Evolutionary conservation across 2,888 invertebrate species (phyloP), one percentile per base, ranked within the genome.

Genomic region (Theretra japonica): DNA sequence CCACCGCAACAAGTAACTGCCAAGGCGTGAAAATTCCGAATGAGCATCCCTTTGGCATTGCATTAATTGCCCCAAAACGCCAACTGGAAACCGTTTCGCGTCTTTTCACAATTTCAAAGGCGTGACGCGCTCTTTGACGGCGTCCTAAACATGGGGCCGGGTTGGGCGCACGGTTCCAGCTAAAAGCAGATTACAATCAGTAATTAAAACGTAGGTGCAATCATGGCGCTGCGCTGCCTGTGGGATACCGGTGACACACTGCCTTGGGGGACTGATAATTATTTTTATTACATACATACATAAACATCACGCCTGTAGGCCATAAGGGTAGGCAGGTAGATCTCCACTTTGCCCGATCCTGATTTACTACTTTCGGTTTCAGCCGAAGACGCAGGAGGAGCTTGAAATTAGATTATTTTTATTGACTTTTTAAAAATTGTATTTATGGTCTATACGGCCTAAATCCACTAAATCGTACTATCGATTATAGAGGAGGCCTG

Each of bases 111-210:
- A 65, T 21, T 65, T 65, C 65, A 70, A 62, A 50, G 33, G 53
- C 6, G 62, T 50, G 50, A 70, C 59, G 30, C 30, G 62, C 33
- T 23, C 84, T 86, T 84, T 86, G 84, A 85, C 77, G 82, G 76
- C 73, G 77, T 73, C 76, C 82, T 82, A 83, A 84, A 82, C 80
- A 82, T 74, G 80, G 80, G 78, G 80, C 79, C 82, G 82, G 86
- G 83, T 84, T 80, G 80, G 75, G 73, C 76, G 77, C 77, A 80
- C 72, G 74, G 76, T 69, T 76, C 71, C 73, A 73, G 75, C 83
- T 85, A 81, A 88, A 88, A 89, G 84, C 84, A 85, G 88, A 89
- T 90, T 89, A 87, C 84, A 83, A 89, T 88, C 89, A 86, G 86
- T 90, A 88, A 90, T 90, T 89, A 90, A 86, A 87, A 83, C 82